Evolutionary conservation across 2,113 vertebrate genomes (phyloP), one percentile per base, ranked within the genome.

Genomic region (Osmerus mordax): DNA sequence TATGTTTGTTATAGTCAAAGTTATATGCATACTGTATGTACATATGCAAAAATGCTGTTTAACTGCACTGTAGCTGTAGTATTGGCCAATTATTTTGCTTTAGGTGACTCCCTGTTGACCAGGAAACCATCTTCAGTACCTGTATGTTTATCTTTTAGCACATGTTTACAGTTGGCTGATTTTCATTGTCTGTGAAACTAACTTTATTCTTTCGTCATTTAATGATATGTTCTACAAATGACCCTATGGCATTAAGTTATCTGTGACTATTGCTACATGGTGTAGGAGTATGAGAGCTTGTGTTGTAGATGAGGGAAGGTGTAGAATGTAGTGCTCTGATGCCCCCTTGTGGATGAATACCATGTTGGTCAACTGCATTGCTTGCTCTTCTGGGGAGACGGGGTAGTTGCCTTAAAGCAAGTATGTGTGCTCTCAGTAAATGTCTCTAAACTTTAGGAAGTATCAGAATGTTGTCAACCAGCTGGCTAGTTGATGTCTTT

Each of bases 311-410:
- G 72, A 75, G 85, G 77, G 85, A 82, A 77, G 32, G 11, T n/a
- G 16, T 47, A 12, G n/a, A 54, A 9, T 32, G 4, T 19, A 0
- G 11, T 11, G 14, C 56, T 62, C 53, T 71, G 80, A n/a, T 60
- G 75, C 84, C 83, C 86, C 83, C 86, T 86, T 78, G 82, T 84
- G 88, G 87, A 74, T 78, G 69, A 59, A n/a, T 47, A 0, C 3
- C 21, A 8, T 51, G 7, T 58, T 47, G 62, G 51, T 11, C 9
- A 23, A 64, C 9, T 13, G 23, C 61, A 25, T 47, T 11, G 41
- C 41, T 47, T 47, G 41, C 41, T 47, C 9, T 9, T 11, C 41
- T 47, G 41, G 41, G 41, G 41, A 47, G 41, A 47, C 9, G 41
- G 6, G 2, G 9, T 47, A 8, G 41, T 36, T 36, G 32, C 32